Evolutionary conservation across 1,140 invertebrate species (phyloP), one percentile per base, ranked within the genome.

Genomic region (Limonius californicus): DNA sequence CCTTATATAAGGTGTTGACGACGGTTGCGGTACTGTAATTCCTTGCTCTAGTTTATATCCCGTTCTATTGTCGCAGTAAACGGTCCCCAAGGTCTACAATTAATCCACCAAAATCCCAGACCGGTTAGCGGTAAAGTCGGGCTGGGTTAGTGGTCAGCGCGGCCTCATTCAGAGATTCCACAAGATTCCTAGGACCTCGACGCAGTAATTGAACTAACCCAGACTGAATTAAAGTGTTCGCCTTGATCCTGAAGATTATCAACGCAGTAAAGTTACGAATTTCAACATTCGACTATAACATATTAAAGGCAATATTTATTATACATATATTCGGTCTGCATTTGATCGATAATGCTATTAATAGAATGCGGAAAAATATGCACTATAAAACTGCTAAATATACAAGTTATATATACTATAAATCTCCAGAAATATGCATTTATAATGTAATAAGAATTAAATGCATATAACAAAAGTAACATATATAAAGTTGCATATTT

Each of bases 31-130:
- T 39, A 43, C 35, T 59, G 61, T 65, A 70, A 66, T 68, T 61
- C 69, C 63, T 63, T 63, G 32, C 55, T 32, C 62, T 65, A 70
- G 67, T 70, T 70, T 70, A 70, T 70, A 67, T 70, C 65, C 62
- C 57, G 61, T 63, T 68, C 69, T 70, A 70, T 70, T 70, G 69
- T 70, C 69, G 69, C 59, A 63, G 58, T 67, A 70, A 70, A 70
- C 63, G 69, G 39, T 70, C 69, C 67, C 69, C 23, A 39, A 64
- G 68, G 69, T 63, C 65, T 63, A 65, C 68, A 71, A 71, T 71
- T 69, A 71, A 71, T 71, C 67, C 69, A 69, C 67, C 47, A 61
- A 68, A 70, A 69, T 69, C 67, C 67, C 57, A 61, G 57, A 30
- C 63, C 63, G 59, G 69, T 70, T 68, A 56, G 69, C 45, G 67